Evolutionary conservation across 2,888 invertebrate genomes (phyloP).

Genomic region (Stegana nigrithorax): DNA sequence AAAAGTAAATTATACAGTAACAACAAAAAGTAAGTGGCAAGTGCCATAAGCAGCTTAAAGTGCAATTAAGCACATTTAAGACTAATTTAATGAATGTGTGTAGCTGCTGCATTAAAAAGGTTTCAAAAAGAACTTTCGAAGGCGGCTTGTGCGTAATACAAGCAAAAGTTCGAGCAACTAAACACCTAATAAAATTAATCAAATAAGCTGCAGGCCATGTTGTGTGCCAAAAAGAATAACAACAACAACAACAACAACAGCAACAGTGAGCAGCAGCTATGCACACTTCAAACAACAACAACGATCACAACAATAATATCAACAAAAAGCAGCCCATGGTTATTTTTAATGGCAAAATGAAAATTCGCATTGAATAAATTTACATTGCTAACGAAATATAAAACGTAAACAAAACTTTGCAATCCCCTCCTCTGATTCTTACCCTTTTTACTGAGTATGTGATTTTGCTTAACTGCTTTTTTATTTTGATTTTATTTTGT

Average conservation of each 20-base stretch:
- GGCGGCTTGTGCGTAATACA: not conserved
- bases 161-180: not conserved
- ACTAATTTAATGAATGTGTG: not conserved
- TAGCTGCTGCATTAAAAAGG: not conserved
- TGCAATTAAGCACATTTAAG: not conserved
- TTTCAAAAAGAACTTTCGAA: not conserved
- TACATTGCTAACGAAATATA: not conserved
- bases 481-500: no score
- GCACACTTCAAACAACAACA: no score
- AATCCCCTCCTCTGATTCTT: not conserved
- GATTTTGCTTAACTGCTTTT: no score
- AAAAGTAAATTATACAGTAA: no score
- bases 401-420: not conserved
- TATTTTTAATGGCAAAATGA: not conserved
- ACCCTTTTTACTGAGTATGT: no score
- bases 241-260: no score
- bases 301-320: no score
- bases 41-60: not conserved
- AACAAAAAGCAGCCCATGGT: not conserved
- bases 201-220: not conserved
- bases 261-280: no score
- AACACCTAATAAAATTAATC: slow-evolving; percentile 1
- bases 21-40: not conserved
- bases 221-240: not conserved
- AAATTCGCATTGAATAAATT: slow-evolving; percentile 6